Base-by-base conservation (phyloP, 1,140 invertebrate species). In the Phenacoccus solenopsis region DNA sequence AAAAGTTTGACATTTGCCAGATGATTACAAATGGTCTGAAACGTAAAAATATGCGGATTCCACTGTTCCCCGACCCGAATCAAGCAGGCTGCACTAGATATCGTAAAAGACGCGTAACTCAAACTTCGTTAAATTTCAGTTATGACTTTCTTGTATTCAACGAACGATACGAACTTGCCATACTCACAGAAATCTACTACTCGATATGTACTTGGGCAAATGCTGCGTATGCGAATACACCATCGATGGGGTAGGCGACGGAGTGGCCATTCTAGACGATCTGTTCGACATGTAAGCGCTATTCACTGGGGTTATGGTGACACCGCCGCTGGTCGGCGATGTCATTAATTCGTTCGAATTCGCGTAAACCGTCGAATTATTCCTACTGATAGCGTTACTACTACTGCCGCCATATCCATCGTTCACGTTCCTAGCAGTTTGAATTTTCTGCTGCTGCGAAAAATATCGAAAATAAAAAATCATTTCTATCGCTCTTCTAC, bases 161-260 rank as follows among this genome's bases (percentile, higher is more conserved):
- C 30, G 30, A 32, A 7, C 5, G 5, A 32, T 59, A 59, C 56
- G 56, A 59, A 59, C n/a, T 9, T 7, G 59, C 2, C 13, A 16
- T 64, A 64, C 59, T 64, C 20, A 64, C 59, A 64, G 25, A 64
- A 64, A 64, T 64, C 59, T 64, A 16, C 59, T 64, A 27, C 59
- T 64, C 4, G 59, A 64, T 20, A 64, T 64, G 59, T 64, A 64
- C 16, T 27, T 64, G 25, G 59, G 59, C 25, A 64, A 64, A 64
- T 64, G 59, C 20, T 64, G 59, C 59, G 59, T 64, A 27, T 64
- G 59, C 25, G 59, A 64, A 25, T 64, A 27, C 59, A 64, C 59
- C 10, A 64, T 64, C 22, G 59, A 64, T 7, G 59, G 20, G 21
- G 59, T 10, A 20, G 59, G 59, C 21, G 59, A 25, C 2, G 59